Evolutionary conservation across 2,113 vertebrate genomes (phyloP).

Genomic region (Poeciliopsis retropinna): DNA sequence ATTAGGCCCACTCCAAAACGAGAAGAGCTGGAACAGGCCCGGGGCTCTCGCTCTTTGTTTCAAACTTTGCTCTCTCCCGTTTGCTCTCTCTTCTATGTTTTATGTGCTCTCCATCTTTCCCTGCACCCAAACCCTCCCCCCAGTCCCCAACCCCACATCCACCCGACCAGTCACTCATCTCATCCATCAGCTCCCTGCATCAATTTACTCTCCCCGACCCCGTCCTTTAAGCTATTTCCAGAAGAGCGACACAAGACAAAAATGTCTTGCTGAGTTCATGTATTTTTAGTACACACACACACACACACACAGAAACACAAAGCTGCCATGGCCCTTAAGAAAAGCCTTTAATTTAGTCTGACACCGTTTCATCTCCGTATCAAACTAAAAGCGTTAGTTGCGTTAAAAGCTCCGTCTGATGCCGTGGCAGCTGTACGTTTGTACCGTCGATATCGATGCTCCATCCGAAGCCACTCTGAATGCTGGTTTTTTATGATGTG

Average conservation of each 20-base stretch:
- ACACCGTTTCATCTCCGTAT: constrained; percentile 29
- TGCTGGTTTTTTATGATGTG: neutral
- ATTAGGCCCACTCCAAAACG: constrained; percentile 63
- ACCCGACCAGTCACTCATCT: constrained; percentile 26
- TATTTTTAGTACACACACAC: constrained; percentile 56
- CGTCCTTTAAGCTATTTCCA: constrained; percentile 63
- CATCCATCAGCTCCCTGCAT: constrained; percentile 12
- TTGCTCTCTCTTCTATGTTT: constrained; percentile 15
- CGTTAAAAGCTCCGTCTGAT: neutral
- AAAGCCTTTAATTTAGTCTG: constrained; percentile 25
- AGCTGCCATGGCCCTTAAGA: constrained; percentile 16
- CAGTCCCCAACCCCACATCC: constrained; percentile 3
- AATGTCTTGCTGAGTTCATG: constrained; percentile 50
- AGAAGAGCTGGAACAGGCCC: constrained; percentile 59
- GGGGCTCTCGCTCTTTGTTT: constrained; percentile 43
- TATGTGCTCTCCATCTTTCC: constrained; percentile 9
- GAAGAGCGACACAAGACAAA: constrained; percentile 66
- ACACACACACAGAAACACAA: constrained; percentile 7
- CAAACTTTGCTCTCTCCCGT: constrained; percentile 20
- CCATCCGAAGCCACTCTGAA: neutral
- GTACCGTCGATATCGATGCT: neutral
- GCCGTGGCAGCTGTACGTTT: neutral
- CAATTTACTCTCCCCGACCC: neutral
- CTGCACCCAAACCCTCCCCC: neutral
- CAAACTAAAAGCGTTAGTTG: neutral